Evolutionary conservation across 2,113 vertebrate genomes (phyloP).

Genomic region (Verasper variegatus): DNA sequence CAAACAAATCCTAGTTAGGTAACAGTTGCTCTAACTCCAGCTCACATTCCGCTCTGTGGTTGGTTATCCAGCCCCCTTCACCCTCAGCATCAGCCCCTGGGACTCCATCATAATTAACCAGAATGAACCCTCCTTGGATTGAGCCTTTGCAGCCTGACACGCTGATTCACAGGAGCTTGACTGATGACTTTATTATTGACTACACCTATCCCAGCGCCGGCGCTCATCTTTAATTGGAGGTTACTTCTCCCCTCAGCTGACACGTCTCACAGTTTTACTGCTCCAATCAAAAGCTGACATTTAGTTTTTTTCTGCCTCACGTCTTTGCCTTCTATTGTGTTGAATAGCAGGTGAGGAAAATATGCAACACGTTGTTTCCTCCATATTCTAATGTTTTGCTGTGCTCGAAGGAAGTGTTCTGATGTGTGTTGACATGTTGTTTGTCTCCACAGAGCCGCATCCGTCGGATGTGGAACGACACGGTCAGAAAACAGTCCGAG

Average conservation of each 20-base stretch:
- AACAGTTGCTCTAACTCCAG: neutral
- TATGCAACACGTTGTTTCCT: too few species aligned
- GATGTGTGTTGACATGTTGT: constrained; percentile 39
- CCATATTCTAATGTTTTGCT: neutral
- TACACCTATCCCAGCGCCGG: constrained; percentile 30
- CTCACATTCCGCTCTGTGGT: constrained; percentile 16
- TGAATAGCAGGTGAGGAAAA: neutral
- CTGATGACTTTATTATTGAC: constrained; percentile 70
- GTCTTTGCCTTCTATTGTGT: neutral
- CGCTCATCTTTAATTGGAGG: constrained; percentile 52
- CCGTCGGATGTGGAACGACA: constrained; percentile 99
- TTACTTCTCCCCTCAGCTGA: constrained; percentile 27
- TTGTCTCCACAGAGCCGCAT: constrained; percentile 90
- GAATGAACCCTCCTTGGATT: constrained; percentile 52
- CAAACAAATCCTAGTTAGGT: too few species aligned
- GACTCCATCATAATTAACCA: constrained; percentile 67
- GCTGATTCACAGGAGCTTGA: constrained; percentile 46
- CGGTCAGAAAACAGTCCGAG: constrained; percentile 97
- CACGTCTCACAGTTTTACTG: constrained; percentile 13
- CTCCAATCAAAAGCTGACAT: neutral
- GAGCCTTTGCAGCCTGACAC: constrained; percentile 53
- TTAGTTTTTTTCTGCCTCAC: neutral
- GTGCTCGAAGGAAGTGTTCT: neutral
- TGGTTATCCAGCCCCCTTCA: constrained; percentile 38
- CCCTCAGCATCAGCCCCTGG: constrained; percentile 59